Conservation (phyloP, 2,113 vertebrate genomes). For the Semicossyphus pulcher region DNA sequence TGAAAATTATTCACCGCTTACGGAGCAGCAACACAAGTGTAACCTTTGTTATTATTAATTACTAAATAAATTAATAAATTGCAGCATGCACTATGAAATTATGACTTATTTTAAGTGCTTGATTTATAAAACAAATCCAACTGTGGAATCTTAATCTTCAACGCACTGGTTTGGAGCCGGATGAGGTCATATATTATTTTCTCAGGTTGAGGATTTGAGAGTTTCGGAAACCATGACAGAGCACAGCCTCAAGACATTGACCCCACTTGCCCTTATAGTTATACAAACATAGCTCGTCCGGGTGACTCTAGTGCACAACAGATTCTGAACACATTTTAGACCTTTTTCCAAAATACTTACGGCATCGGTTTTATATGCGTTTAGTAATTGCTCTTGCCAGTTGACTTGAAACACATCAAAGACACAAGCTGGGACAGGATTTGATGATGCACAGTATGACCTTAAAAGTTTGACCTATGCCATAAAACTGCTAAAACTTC, state of each 20-base stretch:
- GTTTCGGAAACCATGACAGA: neutral
- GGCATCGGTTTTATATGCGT: neutral
- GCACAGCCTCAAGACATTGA: accelerated
- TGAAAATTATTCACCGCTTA: neutral
- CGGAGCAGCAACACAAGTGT: neutral
- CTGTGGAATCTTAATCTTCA: neutral
- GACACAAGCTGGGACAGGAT: neutral
- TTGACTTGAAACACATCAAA: neutral
- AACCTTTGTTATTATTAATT: neutral
- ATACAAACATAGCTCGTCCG: neutral
- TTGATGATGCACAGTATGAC: neutral
- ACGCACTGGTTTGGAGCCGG: neutral
- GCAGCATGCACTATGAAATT: neutral
- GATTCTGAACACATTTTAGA: neutral
- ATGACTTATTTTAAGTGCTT: neutral
- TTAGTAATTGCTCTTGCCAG: neutral
- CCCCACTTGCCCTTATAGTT: neutral
- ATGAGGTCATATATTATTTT: neutral
- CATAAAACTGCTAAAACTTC: neutral
- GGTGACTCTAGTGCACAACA: neutral
- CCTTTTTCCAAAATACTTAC: neutral
- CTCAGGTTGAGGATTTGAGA: too few relatives aligned
- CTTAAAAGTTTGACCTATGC: neutral
- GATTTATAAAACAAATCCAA: neutral
- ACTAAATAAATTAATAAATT: neutral